Conservation (phyloP, 2,888 invertebrate species). For the Lasioglossum villosulum region DNA sequence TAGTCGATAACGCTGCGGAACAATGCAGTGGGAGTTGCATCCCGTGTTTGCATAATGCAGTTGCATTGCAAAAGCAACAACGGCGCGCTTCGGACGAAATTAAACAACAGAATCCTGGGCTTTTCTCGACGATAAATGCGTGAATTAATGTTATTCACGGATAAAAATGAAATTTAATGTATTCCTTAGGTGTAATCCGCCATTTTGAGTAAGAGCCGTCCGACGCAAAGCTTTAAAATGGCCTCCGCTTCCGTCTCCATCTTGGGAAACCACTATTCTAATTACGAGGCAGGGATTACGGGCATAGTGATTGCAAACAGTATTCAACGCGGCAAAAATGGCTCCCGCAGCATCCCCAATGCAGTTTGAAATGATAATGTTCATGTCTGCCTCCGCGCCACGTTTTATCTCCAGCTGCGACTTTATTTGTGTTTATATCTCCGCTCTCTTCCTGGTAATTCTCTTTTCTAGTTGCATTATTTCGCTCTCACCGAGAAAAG, state of each 20-base stretch:
- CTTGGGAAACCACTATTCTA: neutral
- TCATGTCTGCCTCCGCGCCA: neutral
- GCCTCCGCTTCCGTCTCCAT: neutral
- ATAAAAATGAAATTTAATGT: too few relatives aligned
- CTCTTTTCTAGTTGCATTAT: neutral
- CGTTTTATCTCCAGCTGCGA: neutral
- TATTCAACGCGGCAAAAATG: neutral
- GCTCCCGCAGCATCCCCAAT: neutral
- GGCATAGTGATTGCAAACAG: neutral
- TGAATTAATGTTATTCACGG: too few relatives aligned
- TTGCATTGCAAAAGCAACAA: neutral
- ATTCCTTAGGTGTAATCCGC: too few relatives aligned
- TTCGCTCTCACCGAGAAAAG: too few relatives aligned
- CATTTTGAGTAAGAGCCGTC: too few relatives aligned
- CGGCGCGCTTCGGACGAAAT: neutral
- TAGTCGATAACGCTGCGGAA: conserved; percentile 50
- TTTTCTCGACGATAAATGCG: too few relatives aligned
- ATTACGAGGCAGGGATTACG: neutral
- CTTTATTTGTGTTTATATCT: neutral
- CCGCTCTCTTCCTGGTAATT: neutral
- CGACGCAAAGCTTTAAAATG: neutral
- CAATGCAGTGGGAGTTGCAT: conserved; percentile 33
- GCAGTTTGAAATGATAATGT: neutral
- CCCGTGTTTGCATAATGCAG: conserved; percentile 13
- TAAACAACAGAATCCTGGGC: neutral